Conservation (phyloP, 1,140 invertebrate species). For the roundworm (Caenorhabditis elegans) region WBcel235 BX284606.5:3084501-3085000, state of each 20-base stretch:
- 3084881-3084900: background rate
- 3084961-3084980: conserved; percentile 13
- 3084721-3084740: background rate
- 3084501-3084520: background rate
- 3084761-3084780: background rate
- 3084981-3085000: background rate
- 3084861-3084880: background rate
- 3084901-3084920: conserved; percentile 16
- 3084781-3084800: conserved; percentile 38
- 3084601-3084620: background rate
- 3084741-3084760: background rate
- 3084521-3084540: conserved; percentile 60
- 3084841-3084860: background rate
- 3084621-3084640: conserved; percentile 2
- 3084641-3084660: conserved; percentile 33
- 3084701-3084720: background rate
- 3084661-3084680: conserved; percentile 41
- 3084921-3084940: conserved; percentile 34
- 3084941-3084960: conserved; percentile 36
- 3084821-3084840: conserved; percentile 26
- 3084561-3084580: conserved; percentile 40
- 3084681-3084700: conserved; percentile 1
- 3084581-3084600: conserved; percentile 13
- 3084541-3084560: conserved; percentile 62
- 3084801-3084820: conserved; percentile 31